These are phyloP conservation scores for Illadopsis cleaveri DNA, from an alignment of 2,113 vertebrate species.

Conservation along the genomic window DNA sequence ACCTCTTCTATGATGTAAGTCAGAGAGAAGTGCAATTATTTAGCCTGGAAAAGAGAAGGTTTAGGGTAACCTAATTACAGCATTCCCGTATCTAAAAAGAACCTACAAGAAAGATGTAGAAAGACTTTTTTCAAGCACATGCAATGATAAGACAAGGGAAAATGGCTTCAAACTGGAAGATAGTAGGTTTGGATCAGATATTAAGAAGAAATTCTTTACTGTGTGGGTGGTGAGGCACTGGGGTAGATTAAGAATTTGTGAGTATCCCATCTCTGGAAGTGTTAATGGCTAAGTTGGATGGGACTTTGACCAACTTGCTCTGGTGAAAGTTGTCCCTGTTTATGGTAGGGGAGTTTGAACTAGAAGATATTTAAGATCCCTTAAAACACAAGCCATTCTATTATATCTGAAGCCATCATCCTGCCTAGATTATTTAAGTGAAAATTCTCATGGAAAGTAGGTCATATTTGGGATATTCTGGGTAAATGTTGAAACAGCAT, in stretches of 20 bases:
- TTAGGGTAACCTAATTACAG: not conserved
- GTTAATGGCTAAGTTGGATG: not conserved
- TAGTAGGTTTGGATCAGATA: not conserved
- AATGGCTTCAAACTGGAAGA: not conserved
- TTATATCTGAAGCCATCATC: not conserved
- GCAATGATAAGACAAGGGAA: not conserved
- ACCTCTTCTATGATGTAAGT: not conserved
- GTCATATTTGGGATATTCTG: not conserved
- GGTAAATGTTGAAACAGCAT: not conserved
- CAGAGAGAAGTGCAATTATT: not conserved
- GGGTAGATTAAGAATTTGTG: not conserved
- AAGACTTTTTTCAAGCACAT: not conserved
- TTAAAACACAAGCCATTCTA: not conserved
- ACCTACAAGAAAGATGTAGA: not conserved
- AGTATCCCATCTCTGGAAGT: not conserved
- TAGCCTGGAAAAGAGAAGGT: not conserved
- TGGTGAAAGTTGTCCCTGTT: not conserved
- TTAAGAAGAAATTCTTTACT: not conserved
- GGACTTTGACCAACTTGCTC: not conserved
- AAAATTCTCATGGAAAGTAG: not conserved
- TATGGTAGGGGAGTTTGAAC: not conserved
- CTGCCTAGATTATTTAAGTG: not conserved
- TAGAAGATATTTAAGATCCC: not conserved
- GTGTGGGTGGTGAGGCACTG: not conserved
- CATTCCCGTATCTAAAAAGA: not conserved